Percentiles rank a stretch among this genome's conserved stretches.
Conservation (phyloP, 2,797 vertebrate genomes). For the Dallia pectoralis region DNA sequence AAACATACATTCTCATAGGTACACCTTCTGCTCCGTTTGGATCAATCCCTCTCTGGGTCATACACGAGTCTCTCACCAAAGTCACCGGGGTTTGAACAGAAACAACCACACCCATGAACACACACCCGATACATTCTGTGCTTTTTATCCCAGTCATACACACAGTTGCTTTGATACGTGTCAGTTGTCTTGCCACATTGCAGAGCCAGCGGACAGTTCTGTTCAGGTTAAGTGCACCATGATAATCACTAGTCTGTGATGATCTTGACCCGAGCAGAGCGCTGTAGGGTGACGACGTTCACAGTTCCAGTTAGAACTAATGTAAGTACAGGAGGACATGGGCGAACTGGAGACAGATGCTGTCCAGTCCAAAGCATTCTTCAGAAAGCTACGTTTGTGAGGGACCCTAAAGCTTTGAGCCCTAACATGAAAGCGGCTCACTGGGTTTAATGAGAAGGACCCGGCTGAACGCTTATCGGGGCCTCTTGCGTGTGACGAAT, state of each 20-base stretch:
- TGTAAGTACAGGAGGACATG: no score
- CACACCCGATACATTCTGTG: constrained; percentile 51
- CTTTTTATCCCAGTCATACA: constrained; percentile 6
- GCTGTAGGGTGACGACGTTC: background rate
- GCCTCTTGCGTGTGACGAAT: constrained; percentile 86
- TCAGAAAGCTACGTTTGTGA: background rate
- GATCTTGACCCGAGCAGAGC: constrained; percentile 25
- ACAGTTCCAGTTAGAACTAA: background rate
- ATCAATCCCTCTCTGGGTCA: background rate
- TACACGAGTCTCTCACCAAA: background rate
- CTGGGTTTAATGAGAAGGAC: background rate
- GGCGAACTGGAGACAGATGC: background rate
- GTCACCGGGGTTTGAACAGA: background rate
- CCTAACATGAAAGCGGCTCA: background rate
- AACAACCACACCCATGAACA: constrained; percentile 5
- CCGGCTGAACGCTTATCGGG: constrained; percentile 68
- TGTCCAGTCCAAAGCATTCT: background rate
- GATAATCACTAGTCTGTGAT: background rate
- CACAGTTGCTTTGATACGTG: background rate
- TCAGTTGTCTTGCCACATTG: background rate
- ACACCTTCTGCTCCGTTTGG: background rate
- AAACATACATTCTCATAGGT: background rate
- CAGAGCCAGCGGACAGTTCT: background rate
- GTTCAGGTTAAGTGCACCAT: background rate
- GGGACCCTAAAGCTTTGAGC: constrained; percentile 1